A percentile compares a stretch with the other conserved stretches of the same genome.
Conservation (phyloP, 2,797 vertebrate genomes). For the Artibeus jamaicensis region DNA sequence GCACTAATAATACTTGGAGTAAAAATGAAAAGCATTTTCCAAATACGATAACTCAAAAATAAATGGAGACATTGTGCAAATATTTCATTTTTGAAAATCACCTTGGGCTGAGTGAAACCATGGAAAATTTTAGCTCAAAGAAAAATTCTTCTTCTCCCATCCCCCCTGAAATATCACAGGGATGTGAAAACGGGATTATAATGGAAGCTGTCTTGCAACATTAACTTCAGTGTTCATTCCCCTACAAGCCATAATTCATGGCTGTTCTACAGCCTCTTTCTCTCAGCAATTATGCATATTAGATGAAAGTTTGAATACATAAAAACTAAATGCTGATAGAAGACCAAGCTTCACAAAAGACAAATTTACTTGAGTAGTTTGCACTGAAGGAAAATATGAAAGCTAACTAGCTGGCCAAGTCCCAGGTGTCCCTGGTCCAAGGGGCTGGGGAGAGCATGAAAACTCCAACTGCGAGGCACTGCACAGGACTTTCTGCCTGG, state of each 20-base stretch:
- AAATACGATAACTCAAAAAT: slow-evolving; percentile 53
- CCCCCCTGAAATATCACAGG: slow-evolving; percentile 14
- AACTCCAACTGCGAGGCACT: neutral
- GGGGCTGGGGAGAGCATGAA: neutral
- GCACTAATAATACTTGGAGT: slow-evolving; percentile 55
- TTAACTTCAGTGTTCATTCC: slow-evolving; percentile 70
- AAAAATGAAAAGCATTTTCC: slow-evolving; percentile 51
- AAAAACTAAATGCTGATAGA: slow-evolving; percentile 60
- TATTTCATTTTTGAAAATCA: slow-evolving; percentile 60
- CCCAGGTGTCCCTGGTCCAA: neutral
- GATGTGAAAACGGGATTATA: slow-evolving; percentile 67
- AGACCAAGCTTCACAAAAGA: slow-evolving; percentile 64
- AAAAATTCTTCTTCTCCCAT: slow-evolving; percentile 23
- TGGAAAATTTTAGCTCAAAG: slow-evolving; percentile 68
- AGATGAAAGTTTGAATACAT: slow-evolving; percentile 72
- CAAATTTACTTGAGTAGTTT: slow-evolving; percentile 14
- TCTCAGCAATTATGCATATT: slow-evolving; percentile 73
- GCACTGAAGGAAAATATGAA: slow-evolving; percentile 26
- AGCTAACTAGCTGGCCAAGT: neutral
- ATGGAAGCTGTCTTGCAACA: slow-evolving; percentile 71
- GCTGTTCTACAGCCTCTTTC: slow-evolving; percentile 58
- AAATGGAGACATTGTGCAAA: slow-evolving; percentile 54
- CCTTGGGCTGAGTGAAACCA: slow-evolving; percentile 53
- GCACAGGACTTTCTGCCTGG: neutral
- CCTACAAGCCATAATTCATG: slow-evolving; percentile 72